Base-by-base conservation (phyloP, 2,113 vertebrate species). In the Ameiurus melas region DNA sequence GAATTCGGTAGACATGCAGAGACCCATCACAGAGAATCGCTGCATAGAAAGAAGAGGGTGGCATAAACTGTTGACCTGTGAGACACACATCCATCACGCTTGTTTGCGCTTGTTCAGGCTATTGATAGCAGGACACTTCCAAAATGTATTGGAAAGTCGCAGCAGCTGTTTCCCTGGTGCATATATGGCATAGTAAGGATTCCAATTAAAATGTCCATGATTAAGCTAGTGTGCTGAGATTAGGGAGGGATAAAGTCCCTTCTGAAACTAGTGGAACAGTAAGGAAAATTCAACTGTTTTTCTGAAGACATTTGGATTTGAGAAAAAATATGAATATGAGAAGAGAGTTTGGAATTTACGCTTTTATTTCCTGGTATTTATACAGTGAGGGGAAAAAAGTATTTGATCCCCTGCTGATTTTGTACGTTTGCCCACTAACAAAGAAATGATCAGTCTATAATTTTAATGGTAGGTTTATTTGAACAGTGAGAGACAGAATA, bases 121-220 rank as follows among this genome's bases (percentile, higher is more conserved):
- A 81, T 81, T 81, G 78, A 70, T 87, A 87, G 77, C 78, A 81
- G 62, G 6, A n/a, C 43, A 25, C 86, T 81, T 68, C 62, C 57
- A 64, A 68, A 86, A 86, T 75, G 80, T 22, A 68, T 2, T 9
- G 19, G 33, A 62, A 43, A 87, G 62, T 70, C 2, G 6, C 14
- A 39, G 12, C 86, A 87, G 86, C 78, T 87, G 85, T 80, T 86
- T 33, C n/a, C 22, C 57, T 25, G 25, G 10, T 68, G 47, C 14
- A n/a, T 80, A 66, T 80, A 51, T 55, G n/a, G 30, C 33, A 84
- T 43, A 71, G 51, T 4, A 13, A 2, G 79, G 25, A 87, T 87
- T 71, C 86, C 64, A 17, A 39, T 43, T 82, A 36, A 57, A 43
- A 87, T 60, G 19, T 55, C 30, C 30, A 43, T 16, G 33, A 85